phyloP scores from a whole-genome alignment of 2,797 vertebrate genomes.

The Tiaroga cobitis region DNA sequence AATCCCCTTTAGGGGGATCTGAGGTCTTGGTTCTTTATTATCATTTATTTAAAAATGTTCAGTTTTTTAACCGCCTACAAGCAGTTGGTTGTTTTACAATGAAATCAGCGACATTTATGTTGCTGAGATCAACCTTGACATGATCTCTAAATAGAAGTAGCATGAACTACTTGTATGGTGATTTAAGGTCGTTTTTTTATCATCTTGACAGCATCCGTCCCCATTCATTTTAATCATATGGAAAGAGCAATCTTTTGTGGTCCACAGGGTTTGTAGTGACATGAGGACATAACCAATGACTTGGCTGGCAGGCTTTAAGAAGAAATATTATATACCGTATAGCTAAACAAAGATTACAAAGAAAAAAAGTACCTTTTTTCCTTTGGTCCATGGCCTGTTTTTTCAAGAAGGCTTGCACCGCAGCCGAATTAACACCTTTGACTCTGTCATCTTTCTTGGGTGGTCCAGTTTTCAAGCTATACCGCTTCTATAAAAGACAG shows the following conservation, averaged over 20 bases:
- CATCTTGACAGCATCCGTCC: neutral
- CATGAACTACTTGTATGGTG: neutral
- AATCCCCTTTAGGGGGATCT: neutral
- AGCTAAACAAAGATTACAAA: neutral
- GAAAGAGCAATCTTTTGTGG: neutral
- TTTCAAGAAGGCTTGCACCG: conserved; percentile 90
- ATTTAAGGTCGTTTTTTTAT: neutral
- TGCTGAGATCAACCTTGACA: neutral
- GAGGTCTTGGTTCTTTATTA: neutral
- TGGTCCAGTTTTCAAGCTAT: conserved; percentile 93
- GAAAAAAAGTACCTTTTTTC: conserved; percentile 81
- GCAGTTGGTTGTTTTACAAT: neutral
- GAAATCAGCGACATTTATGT: neutral
- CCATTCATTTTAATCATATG: neutral
- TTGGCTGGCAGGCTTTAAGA: neutral
- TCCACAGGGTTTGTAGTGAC: neutral
- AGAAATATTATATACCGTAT: neutral
- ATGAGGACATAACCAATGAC: neutral
- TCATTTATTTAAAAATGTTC: too few species aligned
- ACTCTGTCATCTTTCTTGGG: conserved; percentile 92
- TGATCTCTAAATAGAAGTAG: neutral
- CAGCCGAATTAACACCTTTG: conserved; percentile 90
- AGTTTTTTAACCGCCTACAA: too few species aligned
- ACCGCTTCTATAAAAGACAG: conserved; percentile 83
- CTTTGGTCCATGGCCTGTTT: conserved; percentile 79